phyloP scores from a whole-genome alignment of 2,797 vertebrate genomes.

The Catamblyrhynchus diadema region DNA sequence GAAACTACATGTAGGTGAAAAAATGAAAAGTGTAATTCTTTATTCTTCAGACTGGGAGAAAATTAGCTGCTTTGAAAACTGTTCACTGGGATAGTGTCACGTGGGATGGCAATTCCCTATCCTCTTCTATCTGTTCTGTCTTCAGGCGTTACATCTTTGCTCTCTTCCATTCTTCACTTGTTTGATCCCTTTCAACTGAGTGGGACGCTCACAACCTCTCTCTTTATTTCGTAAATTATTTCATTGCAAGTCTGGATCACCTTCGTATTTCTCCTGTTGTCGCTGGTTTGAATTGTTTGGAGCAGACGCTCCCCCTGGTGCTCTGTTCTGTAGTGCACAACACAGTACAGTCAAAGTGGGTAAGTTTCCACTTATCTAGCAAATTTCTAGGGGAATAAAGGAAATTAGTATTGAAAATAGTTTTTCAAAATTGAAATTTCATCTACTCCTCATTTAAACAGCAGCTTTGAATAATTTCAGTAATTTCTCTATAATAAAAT shows the following conservation, averaged over 20 bases:
- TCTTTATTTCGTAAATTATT: background rate
- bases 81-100: background rate
- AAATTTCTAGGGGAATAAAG: background rate
- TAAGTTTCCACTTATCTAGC: background rate
- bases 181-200: background rate
- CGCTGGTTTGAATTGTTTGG: background rate
- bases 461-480: background rate
- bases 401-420: background rate
- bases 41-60: background rate
- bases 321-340: background rate
- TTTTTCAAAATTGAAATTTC: background rate
- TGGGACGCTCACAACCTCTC: background rate
- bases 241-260: background rate
- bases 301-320: slow-evolving; percentile 47
- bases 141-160: background rate
- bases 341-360: background rate
- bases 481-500: background rate
- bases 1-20: background rate
- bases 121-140: background rate
- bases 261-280: accelerated
- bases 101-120: background rate
- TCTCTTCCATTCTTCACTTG: background rate
- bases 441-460: background rate
- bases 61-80: background rate
- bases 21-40: background rate